phyloP scores from a whole-genome alignment of 2,113 vertebrate species.

The Illadopsis cleaveri region DNA sequence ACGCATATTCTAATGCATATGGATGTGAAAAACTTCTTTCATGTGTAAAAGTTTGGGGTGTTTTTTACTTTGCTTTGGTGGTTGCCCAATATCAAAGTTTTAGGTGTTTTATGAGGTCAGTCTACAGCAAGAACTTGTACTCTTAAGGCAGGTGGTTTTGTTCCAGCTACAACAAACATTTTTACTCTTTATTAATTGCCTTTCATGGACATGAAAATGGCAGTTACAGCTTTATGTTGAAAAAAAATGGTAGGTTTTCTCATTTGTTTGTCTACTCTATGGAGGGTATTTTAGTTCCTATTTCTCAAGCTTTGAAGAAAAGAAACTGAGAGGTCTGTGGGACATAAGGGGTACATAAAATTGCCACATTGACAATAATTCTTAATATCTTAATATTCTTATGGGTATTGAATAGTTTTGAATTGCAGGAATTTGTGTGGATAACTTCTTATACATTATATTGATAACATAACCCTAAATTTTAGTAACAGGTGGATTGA shows the following conservation, averaged over 20 bases:
- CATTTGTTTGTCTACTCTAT: background rate
- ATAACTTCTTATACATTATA: background rate
- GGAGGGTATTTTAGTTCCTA: background rate
- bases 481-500: background rate
- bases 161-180: background rate
- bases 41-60: background rate
- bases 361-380: background rate
- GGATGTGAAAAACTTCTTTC: background rate
- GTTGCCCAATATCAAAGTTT: background rate
- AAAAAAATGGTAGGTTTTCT: accelerated
- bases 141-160: background rate
- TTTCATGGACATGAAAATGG: background rate
- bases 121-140: background rate
- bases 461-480: background rate
- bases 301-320: background rate
- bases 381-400: background rate
- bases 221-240: background rate
- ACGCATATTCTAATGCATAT: background rate
- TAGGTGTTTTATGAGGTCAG: background rate
- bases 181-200: background rate
- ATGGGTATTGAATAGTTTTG: background rate
- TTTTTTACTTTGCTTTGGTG: background rate
- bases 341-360: background rate
- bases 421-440: background rate
- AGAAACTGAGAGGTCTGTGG: background rate